Evolutionary conservation across 2,113 vertebrate genomes (phyloP).

Genomic region (Cynoglossus semilaevis): DNA sequence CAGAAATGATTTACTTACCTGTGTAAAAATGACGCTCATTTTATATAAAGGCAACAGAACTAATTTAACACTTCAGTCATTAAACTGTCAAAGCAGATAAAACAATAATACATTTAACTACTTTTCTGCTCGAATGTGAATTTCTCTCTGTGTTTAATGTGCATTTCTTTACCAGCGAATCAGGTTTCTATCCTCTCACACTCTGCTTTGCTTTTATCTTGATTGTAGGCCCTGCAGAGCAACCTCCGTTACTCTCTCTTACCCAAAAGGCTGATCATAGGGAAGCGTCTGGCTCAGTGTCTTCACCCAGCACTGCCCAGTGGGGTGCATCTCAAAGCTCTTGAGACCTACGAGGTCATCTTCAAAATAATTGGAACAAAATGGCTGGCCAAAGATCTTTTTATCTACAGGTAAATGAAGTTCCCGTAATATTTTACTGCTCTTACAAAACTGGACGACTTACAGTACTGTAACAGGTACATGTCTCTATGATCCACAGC

Average conservation of each 20-base stretch:
- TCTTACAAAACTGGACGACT: background rate
- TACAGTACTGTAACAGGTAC: background rate
- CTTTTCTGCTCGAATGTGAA: too few species aligned
- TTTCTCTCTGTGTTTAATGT: background rate
- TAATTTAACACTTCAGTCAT: too few species aligned
- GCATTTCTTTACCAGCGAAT: background rate
- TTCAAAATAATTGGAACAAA: conserved; percentile 98
- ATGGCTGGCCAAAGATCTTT: conserved; percentile 89
- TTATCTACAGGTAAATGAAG: conserved; percentile 84
- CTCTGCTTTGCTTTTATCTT: background rate
- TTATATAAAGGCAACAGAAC: too few species aligned
- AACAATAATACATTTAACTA: too few species aligned
- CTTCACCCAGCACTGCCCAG: conserved; percentile 94
- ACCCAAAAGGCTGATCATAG: conserved; percentile 88
- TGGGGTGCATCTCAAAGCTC: conserved; percentile 93
- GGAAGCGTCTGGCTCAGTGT: conserved; percentile 94
- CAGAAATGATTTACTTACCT: too few species aligned
- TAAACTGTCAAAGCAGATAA: too few species aligned
- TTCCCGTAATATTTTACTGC: background rate
- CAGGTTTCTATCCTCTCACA: background rate
- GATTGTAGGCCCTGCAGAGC: conserved; percentile 90
- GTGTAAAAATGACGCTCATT: too few species aligned
- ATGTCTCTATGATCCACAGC: conserved; percentile 64
- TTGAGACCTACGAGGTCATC: conserved; percentile 96
- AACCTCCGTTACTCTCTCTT: conserved; percentile 92